A percentile compares a stretch with the other conserved stretches of the same genome.
phyloP scores from a whole-genome alignment of 30 jellyfish, hydroid and myxozoan species.

The Hydra vulgaris region DNA sequence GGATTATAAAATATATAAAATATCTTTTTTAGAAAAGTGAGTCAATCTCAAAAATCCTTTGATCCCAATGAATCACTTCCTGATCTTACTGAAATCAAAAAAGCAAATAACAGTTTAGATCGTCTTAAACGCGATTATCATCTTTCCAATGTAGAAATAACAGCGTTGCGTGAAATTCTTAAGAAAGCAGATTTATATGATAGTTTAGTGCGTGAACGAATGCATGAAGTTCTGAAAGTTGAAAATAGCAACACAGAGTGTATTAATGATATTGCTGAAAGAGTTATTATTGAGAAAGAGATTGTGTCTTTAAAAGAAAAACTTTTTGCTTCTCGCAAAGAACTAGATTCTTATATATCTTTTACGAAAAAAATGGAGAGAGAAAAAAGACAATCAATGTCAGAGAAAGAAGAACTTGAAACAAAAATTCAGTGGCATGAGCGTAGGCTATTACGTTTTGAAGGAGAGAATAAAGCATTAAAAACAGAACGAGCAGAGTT shows the following conservation, averaged over 20 bases:
- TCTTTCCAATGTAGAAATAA: constrained; percentile 58
- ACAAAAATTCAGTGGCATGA: constrained; percentile 96
- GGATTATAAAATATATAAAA: too few relatives aligned
- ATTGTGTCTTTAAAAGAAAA: constrained; percentile 69
- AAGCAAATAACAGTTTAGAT: constrained; percentile 56
- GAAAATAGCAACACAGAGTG: constrained; percentile 24
- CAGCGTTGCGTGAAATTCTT: constrained; percentile 63
- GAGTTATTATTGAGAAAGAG: constrained; percentile 64
- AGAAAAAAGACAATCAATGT: constrained; percentile 85
- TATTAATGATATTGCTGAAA: constrained; percentile 57
- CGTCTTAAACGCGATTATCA: constrained; percentile 88
- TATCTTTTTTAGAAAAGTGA: background rate
- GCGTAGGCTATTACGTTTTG: constrained; percentile 61
- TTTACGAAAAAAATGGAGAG: constrained; percentile 91
- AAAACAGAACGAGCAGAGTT: constrained; percentile 82
- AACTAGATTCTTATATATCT: constrained; percentile 91
- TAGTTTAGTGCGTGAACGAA: constrained; percentile 57
- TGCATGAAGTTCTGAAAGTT: constrained; percentile 54
- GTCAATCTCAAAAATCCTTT: background rate
- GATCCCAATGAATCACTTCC: constrained; percentile 33
- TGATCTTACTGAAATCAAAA: constrained; percentile 21
- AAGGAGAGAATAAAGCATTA: constrained; percentile 66
- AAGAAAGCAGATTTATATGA: constrained; percentile 80
- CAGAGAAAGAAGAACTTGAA: constrained; percentile 86
- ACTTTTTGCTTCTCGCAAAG: constrained; percentile 75